Evolutionary conservation across 2,888 invertebrate species (phyloP).

Genomic region (Orthosia gothica): DNA sequence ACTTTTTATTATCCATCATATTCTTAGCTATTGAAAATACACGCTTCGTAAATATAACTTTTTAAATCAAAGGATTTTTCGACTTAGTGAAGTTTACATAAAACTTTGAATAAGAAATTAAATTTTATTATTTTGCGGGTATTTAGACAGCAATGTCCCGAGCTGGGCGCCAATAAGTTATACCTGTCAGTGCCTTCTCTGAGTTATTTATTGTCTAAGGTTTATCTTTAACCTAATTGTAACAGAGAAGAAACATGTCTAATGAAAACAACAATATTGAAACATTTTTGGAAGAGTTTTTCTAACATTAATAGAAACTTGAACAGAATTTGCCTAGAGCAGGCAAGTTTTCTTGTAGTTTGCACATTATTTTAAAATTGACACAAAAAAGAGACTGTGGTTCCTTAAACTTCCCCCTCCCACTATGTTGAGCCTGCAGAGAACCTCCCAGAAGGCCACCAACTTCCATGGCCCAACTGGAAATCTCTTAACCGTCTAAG

Average conservation of each 20-base stretch:
- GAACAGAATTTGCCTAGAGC: too few species aligned
- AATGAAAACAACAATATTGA: too few species aligned
- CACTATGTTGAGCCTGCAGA: too few species aligned
- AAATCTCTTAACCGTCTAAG: too few species aligned
- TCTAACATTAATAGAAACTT: not conserved
- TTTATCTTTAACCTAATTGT: slow-evolving; percentile 1
- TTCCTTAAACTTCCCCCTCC: too few species aligned
- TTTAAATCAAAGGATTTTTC: not conserved
- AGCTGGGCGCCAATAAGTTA: slow-evolving; percentile 30
- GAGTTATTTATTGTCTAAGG: slow-evolving; percentile 11
- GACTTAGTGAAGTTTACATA: not conserved
- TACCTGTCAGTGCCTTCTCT: not conserved
- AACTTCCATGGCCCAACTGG: too few species aligned
- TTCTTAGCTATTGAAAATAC: not conserved
- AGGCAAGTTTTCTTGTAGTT: too few species aligned
- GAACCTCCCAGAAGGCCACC: too few species aligned
- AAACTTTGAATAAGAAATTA: not conserved
- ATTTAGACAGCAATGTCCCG: slow-evolving; percentile 16
- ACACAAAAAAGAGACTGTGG: too few species aligned
- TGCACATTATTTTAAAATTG: too few species aligned
- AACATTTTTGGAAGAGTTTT: not conserved
- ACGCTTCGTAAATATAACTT: not conserved
- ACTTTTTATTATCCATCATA: not conserved
- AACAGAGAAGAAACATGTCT: not conserved
- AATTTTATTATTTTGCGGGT: not conserved